A percentile compares a stretch with the other conserved stretches of the same genome.
These are phyloP conservation scores for Emys orbicularis DNA, from an alignment of 2,797 vertebrate genomes.

Conservation along the genomic window DNA sequence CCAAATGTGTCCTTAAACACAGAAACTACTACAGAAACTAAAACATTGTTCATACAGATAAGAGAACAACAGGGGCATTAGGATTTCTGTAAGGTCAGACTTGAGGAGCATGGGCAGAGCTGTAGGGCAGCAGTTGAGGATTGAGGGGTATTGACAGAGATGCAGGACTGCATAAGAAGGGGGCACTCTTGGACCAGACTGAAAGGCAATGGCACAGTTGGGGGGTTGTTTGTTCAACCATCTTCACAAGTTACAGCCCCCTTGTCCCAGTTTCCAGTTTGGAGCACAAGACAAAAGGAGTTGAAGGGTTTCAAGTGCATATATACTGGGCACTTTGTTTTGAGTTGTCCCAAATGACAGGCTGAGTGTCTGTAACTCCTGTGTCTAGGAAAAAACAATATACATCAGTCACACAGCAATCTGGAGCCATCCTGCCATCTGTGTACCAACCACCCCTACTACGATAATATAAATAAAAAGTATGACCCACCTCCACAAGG, in stretches of 20 bases:
- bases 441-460: fast-evolving
- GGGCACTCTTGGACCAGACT: neutral
- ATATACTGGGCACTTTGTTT: fast-evolving
- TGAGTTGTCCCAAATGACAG: neutral
- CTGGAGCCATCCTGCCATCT: neutral
- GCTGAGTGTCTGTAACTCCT: neutral
- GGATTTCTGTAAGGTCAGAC: neutral
- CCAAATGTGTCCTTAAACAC: neutral
- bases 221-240: too few relatives aligned
- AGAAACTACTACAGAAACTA: neutral
- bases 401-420: neutral
- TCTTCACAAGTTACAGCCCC: neutral
- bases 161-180: neutral
- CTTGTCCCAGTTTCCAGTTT: too few relatives aligned
- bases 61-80: neutral
- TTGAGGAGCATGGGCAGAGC: neutral
- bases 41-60: neutral
- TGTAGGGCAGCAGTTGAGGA: neutral
- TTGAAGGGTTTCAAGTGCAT: neutral
- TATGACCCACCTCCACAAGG: neutral
- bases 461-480: neutral
- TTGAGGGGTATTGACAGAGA: too few relatives aligned
- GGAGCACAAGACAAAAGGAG: neutral
- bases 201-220: fast-evolving
- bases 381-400: neutral